Evolutionary conservation across 2,113 vertebrate genomes (phyloP).

Genomic region (Campylorhamphus procurvoides): DNA sequence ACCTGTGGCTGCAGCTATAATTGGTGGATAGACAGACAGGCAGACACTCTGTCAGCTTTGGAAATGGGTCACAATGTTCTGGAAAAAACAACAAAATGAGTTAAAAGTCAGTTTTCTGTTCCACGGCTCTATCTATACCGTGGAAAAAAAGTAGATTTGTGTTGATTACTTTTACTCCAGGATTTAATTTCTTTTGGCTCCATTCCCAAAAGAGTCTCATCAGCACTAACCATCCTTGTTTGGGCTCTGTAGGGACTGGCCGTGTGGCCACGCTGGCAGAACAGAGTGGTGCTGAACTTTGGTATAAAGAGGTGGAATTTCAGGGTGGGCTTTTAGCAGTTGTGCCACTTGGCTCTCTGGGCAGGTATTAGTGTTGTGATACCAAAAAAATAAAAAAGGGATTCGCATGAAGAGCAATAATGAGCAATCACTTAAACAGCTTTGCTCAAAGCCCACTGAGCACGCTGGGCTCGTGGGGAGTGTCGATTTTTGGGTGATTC

Average conservation of each 20-base stretch:
- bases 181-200: background rate
- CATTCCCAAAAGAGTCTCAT: background rate
- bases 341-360: accelerated
- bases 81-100: conserved; percentile 23
- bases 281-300: background rate
- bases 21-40: background rate
- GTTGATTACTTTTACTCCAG: background rate
- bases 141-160: background rate
- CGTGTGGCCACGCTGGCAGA: background rate
- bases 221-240: background rate
- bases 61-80: background rate
- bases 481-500: background rate
- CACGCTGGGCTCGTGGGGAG: background rate
- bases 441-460: no score
- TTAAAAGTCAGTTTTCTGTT: background rate
- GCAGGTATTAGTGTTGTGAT: background rate
- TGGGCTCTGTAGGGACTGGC: background rate
- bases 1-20: background rate
- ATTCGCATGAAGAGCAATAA: accelerated
- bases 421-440: background rate
- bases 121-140: background rate
- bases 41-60: background rate
- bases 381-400: background rate
- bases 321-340: background rate
- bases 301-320: background rate